These are phyloP conservation scores for Cyrtorhinus lividipennis DNA, from an alignment of 1,140 invertebrate genomes.

Conservation along the genomic window DNA sequence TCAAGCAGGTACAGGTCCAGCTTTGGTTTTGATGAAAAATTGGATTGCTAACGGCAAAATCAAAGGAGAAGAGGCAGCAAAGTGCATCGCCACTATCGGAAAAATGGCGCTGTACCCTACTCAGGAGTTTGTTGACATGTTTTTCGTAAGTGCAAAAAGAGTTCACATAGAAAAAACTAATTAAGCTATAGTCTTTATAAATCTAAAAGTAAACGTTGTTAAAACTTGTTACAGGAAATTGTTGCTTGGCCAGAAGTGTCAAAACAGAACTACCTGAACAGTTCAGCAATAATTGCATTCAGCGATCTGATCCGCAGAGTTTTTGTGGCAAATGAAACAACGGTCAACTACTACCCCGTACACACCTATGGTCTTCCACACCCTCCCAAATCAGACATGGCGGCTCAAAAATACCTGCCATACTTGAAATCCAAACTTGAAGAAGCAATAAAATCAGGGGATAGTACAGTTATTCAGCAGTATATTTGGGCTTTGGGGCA, in stretches of 20 bases:
- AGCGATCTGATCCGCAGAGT: conserved; percentile 38
- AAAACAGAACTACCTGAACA: conserved; percentile 34
- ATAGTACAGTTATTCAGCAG: conserved; percentile 39
- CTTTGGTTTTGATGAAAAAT: conserved; percentile 39
- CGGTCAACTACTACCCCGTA: conserved; percentile 42
- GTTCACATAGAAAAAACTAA: not conserved
- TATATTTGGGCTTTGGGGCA: conserved; percentile 45
- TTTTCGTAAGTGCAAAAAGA: conserved; percentile 34
- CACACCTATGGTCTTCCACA: conserved; percentile 40
- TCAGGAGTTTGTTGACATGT: conserved; percentile 39
- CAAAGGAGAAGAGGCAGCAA: conserved; percentile 35
- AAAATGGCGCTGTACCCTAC: conserved; percentile 42
- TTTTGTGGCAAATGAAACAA: conserved; percentile 36
- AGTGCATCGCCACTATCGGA: conserved; percentile 35
- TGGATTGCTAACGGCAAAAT: conserved; percentile 42
- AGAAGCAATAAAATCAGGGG: conserved; percentile 32
- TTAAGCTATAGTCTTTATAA: not conserved
- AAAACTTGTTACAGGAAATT: conserved; percentile 32
- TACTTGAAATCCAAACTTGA: conserved; percentile 36
- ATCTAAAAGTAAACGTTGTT: conserved; percentile 31
- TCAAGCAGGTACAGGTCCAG: conserved; percentile 48
- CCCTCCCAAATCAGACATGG: conserved; percentile 29
- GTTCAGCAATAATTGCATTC: conserved; percentile 38
- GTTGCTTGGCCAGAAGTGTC: conserved; percentile 33
- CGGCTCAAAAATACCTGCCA: conserved; percentile 39